Conservation (phyloP, 2,888 invertebrate genomes). For the Cheiracanthium punctorium region DNA sequence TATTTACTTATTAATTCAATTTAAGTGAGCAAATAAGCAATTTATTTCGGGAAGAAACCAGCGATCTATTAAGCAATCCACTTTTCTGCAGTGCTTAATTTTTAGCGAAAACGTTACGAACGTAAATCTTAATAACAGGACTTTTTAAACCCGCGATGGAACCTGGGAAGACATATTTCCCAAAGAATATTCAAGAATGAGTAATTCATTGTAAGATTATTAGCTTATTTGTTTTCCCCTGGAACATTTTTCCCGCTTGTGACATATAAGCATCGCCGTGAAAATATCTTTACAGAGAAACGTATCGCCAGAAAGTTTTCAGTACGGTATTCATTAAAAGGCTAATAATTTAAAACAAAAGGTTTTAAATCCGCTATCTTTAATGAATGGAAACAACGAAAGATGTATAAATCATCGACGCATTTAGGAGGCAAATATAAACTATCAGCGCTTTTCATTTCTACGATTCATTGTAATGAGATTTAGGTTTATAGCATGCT, state of each 20-base stretch:
- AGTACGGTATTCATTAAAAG: background rate
- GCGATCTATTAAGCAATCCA: no score
- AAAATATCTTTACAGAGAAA: background rate
- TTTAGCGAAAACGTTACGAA: no score
- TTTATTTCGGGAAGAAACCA: no score
- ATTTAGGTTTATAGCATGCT: background rate
- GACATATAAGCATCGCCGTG: background rate
- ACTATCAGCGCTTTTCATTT: background rate
- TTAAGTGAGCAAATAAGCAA: no score
- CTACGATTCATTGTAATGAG: background rate
- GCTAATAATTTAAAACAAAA: background rate
- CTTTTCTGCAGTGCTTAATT: no score
- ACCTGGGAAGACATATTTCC: no score
- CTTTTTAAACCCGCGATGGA: no score
- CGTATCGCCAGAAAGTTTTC: background rate
- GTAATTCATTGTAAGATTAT: background rate
- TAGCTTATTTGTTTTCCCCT: background rate
- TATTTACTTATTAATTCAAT: no score
- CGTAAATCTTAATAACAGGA: no score
- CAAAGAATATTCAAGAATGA: background rate
- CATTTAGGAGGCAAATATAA: background rate
- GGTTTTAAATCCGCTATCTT: background rate
- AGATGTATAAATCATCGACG: background rate
- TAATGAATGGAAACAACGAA: background rate
- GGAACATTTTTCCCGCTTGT: background rate